phyloP scores from a whole-genome alignment of 2,113 vertebrate species.

The Shinisaurus crocodilurus region DNA sequence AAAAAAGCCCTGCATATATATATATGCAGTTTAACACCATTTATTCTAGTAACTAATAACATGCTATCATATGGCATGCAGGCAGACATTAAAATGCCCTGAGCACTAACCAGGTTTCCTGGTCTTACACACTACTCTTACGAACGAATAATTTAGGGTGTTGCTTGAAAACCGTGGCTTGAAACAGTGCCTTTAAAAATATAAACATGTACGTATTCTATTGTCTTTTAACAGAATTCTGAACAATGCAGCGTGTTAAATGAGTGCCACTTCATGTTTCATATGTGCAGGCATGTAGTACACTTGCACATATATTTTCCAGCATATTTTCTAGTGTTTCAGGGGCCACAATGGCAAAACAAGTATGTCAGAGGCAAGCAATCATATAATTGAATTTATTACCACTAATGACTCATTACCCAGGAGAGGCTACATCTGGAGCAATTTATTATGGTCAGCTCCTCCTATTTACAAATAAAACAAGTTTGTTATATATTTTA shows the following conservation, averaged over 20 bases:
- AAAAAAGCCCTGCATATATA: too few relatives aligned
- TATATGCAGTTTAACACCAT: too few relatives aligned
- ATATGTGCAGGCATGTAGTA: not conserved
- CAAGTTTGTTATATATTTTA: not conserved
- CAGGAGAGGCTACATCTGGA: constrained; percentile 35
- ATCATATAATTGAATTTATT: constrained; percentile 27
- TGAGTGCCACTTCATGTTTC: not conserved
- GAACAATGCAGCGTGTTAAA: not conserved
- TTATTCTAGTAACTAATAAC: too few relatives aligned
- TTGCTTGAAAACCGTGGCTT: not conserved
- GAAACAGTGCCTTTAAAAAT: not conserved
- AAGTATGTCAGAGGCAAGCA: not conserved
- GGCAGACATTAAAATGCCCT: not conserved
- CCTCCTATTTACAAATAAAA: constrained; percentile 30
- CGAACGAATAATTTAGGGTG: not conserved
- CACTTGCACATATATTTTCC: not conserved
- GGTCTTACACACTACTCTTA: not conserved
- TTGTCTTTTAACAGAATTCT: not conserved
- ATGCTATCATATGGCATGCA: too few relatives aligned
- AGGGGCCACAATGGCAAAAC: not conserved
- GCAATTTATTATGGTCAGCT: constrained; percentile 5
- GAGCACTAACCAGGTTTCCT: not conserved
- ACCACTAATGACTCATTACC: constrained; percentile 21
- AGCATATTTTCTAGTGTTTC: not conserved
- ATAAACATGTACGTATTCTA: not conserved